phyloP scores from a whole-genome alignment of 2,888 invertebrate species.

The Epistrophe grossulariae region DNA sequence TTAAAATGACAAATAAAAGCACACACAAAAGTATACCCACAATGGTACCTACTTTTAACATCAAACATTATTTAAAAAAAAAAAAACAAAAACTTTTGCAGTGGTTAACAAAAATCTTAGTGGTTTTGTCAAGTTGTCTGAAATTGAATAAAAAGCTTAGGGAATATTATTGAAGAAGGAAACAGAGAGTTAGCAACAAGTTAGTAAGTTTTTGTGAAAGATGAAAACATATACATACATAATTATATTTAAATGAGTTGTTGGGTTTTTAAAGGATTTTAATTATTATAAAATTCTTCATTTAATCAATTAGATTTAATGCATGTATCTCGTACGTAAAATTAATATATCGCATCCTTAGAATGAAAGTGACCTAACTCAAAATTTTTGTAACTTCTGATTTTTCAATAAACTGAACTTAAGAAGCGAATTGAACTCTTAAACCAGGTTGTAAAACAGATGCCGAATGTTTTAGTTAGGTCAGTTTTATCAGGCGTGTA shows the following conservation, averaged over 20 bases:
- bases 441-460: too few species aligned
- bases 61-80: conserved; percentile 21
- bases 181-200: background rate
- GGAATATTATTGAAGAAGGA: background rate
- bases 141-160: background rate
- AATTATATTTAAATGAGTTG: too few species aligned
- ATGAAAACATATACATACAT: background rate
- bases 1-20: conserved; percentile 53
- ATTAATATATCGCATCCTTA: too few species aligned
- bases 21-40: conserved; percentile 47
- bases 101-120: conserved; percentile 14
- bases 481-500: too few species aligned
- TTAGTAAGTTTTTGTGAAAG: background rate
- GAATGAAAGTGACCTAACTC: too few species aligned
- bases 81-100: conserved; percentile 12
- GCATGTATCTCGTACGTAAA: too few species aligned
- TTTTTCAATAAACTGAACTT: too few species aligned
- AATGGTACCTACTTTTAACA: conserved; percentile 51
- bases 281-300: background rate
- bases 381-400: too few species aligned
- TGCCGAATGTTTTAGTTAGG: too few species aligned
- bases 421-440: too few species aligned
- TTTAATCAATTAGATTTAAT: background rate
- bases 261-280: background rate
- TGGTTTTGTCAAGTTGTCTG: conserved; percentile 28